phyloP scores from a whole-genome alignment of 2,797 vertebrate genomes.

The Ctenopoma kingsleyae region DNA sequence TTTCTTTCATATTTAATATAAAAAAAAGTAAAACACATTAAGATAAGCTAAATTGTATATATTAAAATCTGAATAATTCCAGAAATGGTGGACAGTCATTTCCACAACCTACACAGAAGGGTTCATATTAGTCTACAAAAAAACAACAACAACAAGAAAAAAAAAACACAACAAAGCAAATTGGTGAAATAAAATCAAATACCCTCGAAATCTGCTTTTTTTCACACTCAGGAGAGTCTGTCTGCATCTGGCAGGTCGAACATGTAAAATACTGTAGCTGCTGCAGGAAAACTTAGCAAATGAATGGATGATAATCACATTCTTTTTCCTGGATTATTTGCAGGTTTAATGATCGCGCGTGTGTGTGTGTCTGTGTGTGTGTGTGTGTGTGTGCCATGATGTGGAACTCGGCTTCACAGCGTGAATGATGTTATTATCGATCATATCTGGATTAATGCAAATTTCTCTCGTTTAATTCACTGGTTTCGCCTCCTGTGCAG shows the following conservation, averaged over 20 bases:
- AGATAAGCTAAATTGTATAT: background rate
- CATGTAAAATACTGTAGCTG: slow-evolving; percentile 3
- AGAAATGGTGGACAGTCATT: background rate
- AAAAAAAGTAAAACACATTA: background rate
- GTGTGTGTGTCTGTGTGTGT: too few species aligned
- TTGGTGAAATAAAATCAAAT: background rate
- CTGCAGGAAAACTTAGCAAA: slow-evolving; percentile 27
- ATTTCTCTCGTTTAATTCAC: slow-evolving; percentile 60
- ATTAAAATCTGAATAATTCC: background rate
- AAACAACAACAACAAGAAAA: background rate
- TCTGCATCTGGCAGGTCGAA: slow-evolving; percentile 14
- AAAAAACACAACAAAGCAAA: background rate
- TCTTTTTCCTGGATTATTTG: slow-evolving; percentile 41
- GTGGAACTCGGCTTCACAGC: slow-evolving; percentile 60
- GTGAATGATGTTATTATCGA: slow-evolving; percentile 76
- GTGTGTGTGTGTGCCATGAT: slow-evolving; percentile 21
- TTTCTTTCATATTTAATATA: background rate
- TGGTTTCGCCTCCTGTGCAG: slow-evolving; percentile 39
- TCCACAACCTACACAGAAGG: background rate
- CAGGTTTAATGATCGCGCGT: slow-evolving; percentile 58
- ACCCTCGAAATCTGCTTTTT: background rate
- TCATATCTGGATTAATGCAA: slow-evolving; percentile 70
- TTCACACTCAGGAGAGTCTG: background rate
- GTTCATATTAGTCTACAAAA: too few species aligned
- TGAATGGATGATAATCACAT: slow-evolving; percentile 40